Conservation (phyloP, 1,140 invertebrate genomes). For the Sitodiplosis mosellana region DNA sequence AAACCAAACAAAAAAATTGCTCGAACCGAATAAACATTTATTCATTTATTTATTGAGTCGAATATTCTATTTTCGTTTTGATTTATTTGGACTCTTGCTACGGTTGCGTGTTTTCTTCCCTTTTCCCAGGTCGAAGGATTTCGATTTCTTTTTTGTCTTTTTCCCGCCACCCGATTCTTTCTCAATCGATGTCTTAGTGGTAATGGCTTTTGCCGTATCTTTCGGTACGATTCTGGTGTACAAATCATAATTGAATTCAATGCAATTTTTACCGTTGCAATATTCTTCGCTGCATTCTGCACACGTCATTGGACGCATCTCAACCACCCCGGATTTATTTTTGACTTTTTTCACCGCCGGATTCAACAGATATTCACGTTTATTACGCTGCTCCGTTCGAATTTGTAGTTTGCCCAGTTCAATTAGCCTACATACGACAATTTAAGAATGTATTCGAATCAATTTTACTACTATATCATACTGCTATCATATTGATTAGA, state of each 20-base stretch:
- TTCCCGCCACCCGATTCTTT: slow-evolving; percentile 9
- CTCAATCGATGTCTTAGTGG: slow-evolving; percentile 5
- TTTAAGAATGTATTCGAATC: slow-evolving; percentile 1
- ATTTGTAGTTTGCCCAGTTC: slow-evolving; percentile 61
- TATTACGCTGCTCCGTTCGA: slow-evolving; percentile 44
- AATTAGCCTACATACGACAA: slow-evolving; percentile 41
- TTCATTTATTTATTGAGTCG: no score
- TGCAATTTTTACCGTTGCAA: slow-evolving; percentile 42
- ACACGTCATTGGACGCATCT: slow-evolving; percentile 53
- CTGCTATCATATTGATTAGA: no score
- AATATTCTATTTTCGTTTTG: slow-evolving; percentile 3
- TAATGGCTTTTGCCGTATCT: slow-evolving; percentile 11
- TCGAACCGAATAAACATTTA: no score
- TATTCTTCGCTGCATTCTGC: slow-evolving; percentile 68
- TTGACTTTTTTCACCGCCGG: slow-evolving; percentile 51
- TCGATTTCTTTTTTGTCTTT: slow-evolving; percentile 8
- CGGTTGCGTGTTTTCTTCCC: slow-evolving; percentile 9
- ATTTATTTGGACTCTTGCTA: slow-evolving; percentile 11
- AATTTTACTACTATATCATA: neutral
- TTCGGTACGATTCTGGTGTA: slow-evolving; percentile 24
- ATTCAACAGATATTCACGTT: slow-evolving; percentile 35
- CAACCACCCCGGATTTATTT: slow-evolving; percentile 59
- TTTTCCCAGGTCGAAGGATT: neutral
- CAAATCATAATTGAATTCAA: slow-evolving; percentile 29
- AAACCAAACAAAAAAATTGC: no score